phyloP scores from a whole-genome alignment of 2,797 vertebrate species.

The Poeciliopsis paucimaculata region DNA sequence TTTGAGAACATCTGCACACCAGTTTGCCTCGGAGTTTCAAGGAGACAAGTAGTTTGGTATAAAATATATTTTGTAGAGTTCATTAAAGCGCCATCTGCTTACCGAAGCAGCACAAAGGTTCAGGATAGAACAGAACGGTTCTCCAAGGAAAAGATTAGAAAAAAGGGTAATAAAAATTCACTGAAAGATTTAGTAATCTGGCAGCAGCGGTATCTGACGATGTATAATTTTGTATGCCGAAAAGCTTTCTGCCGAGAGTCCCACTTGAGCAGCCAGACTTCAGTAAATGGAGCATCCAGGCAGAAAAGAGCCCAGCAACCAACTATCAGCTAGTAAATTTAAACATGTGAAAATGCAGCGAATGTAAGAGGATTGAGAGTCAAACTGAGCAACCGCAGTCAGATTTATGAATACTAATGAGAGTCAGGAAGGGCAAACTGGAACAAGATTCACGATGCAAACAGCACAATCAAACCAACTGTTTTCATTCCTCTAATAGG shows the following conservation, averaged over 20 bases:
- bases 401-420: constrained; percentile 62
- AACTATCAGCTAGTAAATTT: constrained; percentile 38
- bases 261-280: constrained; percentile 49
- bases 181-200: constrained; percentile 54
- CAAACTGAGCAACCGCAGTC: constrained; percentile 33
- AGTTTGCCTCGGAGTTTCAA: constrained; percentile 45
- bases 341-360: constrained; percentile 44
- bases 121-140: constrained; percentile 47
- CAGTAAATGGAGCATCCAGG: constrained; percentile 60
- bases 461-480: constrained; percentile 33
- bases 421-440: constrained; percentile 30
- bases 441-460: constrained; percentile 53
- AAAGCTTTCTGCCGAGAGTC: constrained; percentile 49
- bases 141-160: constrained; percentile 51
- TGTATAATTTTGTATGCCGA: constrained; percentile 59
- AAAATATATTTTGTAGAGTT: constrained; percentile 58
- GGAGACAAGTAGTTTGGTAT: constrained; percentile 49
- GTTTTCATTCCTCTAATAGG: constrained; percentile 46
- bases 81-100: constrained; percentile 73
- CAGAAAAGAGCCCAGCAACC: constrained; percentile 34
- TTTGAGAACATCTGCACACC: constrained; percentile 44
- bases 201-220: constrained; percentile 39
- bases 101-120: constrained; percentile 45
- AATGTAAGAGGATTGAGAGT: constrained; percentile 46
- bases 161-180: constrained; percentile 34